These are phyloP conservation scores for Philonicus albiceps DNA, from an alignment of 2,888 invertebrate genomes.

Conservation along the genomic window DNA sequence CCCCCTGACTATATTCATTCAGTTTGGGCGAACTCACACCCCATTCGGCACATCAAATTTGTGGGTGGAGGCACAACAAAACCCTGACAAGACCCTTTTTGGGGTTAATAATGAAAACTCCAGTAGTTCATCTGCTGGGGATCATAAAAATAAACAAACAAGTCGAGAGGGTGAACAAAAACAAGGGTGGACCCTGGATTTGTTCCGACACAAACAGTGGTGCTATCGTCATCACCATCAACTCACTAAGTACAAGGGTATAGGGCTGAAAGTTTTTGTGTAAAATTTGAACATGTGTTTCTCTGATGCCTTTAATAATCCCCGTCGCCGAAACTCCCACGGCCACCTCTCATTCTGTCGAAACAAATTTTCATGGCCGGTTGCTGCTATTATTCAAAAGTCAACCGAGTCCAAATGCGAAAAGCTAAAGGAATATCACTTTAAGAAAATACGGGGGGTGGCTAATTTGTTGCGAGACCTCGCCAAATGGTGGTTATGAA, in stretches of 20 bases:
- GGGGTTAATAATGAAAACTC: constrained; percentile 30
- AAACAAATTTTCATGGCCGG: constrained; percentile 13
- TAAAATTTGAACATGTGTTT: constrained; percentile 45
- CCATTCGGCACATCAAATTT: neutral
- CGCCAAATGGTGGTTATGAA: neutral
- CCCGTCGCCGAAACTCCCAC: neutral
- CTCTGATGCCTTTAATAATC: neutral
- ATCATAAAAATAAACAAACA: constrained; percentile 24
- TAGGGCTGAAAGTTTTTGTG: constrained; percentile 31
- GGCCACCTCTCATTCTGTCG: neutral
- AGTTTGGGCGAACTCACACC: neutral
- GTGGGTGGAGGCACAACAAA: neutral
- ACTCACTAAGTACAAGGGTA: neutral
- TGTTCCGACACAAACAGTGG: constrained; percentile 19
- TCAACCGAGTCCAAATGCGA: neutral
- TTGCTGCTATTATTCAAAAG: neutral
- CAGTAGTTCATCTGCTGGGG: constrained; percentile 23
- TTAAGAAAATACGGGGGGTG: neutral
- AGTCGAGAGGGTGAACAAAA: neutral
- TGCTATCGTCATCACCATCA: neutral
- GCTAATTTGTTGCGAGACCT: neutral
- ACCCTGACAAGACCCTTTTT: neutral
- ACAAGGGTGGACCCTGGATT: neutral
- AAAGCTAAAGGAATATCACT: neutral
- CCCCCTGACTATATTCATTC: neutral